A percentile compares a stretch with the other conserved stretches of the same genome.
Evolutionary conservation across 2,797 vertebrate species (phyloP).

Genomic region (Gallinago stenura): DNA sequence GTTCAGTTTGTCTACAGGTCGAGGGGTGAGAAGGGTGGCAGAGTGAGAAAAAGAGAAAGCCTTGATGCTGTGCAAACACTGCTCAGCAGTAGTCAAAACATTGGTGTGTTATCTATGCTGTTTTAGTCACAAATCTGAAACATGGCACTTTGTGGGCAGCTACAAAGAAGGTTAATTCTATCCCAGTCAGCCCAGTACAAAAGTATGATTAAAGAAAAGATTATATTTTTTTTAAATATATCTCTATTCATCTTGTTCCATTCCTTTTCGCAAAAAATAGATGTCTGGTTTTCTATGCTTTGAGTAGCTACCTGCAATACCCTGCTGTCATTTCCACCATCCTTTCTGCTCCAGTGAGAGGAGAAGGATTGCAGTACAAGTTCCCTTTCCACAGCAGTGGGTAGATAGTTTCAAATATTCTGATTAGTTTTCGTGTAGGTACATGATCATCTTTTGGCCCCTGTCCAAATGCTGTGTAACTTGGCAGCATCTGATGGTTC

Average conservation of each 20-base stretch:
- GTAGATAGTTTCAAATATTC: not conserved
- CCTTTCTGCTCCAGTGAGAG: not conserved
- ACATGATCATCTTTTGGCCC: not conserved
- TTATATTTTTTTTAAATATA: not conserved
- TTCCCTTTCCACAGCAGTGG: not conserved
- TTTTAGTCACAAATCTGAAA: not conserved
- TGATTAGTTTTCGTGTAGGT: not conserved
- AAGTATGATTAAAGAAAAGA: not conserved
- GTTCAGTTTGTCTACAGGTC: not conserved
- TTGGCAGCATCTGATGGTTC: rapidly evolving
- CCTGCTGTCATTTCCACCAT: not conserved
- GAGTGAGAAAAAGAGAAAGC: not conserved
- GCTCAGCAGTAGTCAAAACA: not conserved
- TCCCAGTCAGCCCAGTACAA: not conserved
- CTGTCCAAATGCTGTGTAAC: not conserved
- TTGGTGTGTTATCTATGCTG: rapidly evolving
- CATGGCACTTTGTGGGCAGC: rapidly evolving
- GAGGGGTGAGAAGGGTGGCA: not conserved
- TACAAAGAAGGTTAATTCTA: not conserved
- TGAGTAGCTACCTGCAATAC: slow-evolving; percentile 21
- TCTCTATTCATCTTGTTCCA: not conserved
- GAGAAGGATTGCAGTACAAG: not conserved
- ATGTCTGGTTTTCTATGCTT: not conserved
- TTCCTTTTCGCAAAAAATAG: slow-evolving; percentile 37
- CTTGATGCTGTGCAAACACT: not conserved